phyloP scores from a whole-genome alignment of 2,797 vertebrate genomes.

The Sebastiscus tertius region DNA sequence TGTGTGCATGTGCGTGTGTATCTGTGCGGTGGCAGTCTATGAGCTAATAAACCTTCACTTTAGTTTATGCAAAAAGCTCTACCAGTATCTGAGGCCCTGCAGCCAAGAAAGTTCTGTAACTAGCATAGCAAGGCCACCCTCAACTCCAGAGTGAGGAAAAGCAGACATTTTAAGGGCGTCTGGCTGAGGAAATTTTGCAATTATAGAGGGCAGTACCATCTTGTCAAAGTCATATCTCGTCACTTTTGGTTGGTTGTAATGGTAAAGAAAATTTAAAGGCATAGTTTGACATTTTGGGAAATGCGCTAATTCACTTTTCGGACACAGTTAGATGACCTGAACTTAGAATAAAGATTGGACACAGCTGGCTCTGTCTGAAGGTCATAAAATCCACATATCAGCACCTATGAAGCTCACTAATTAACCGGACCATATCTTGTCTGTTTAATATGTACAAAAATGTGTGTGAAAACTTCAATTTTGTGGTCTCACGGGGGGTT shows the following conservation, averaged over 20 bases:
- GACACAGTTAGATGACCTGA: neutral
- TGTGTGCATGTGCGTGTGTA: constrained; percentile 27
- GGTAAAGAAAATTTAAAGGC: neutral
- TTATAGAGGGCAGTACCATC: constrained; percentile 33
- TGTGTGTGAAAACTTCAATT: neutral
- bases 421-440: neutral
- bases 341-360: neutral
- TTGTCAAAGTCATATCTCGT: constrained; percentile 23
- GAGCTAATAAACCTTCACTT: constrained; percentile 74
- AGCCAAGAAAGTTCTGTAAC: constrained; percentile 64
- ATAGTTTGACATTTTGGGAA: constrained; percentile 2
- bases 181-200: constrained; percentile 43
- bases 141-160: constrained; percentile 42
- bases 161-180: constrained; percentile 33
- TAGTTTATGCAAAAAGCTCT: constrained; percentile 64
- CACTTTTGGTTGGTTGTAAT: constrained; percentile 4
- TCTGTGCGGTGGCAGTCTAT: constrained; percentile 50
- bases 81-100: constrained; percentile 54
- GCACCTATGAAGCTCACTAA: neutral
- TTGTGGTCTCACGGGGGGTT: neutral
- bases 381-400: too few relatives aligned
- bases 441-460: neutral
- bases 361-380: neutral
- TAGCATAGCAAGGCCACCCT: constrained; percentile 58
- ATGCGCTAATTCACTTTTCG: neutral